Percentiles rank a stretch among this genome's conserved stretches.
Evolutionary conservation across 1,140 invertebrate species (phyloP).

Genomic region (Aphis gossypii): DNA sequence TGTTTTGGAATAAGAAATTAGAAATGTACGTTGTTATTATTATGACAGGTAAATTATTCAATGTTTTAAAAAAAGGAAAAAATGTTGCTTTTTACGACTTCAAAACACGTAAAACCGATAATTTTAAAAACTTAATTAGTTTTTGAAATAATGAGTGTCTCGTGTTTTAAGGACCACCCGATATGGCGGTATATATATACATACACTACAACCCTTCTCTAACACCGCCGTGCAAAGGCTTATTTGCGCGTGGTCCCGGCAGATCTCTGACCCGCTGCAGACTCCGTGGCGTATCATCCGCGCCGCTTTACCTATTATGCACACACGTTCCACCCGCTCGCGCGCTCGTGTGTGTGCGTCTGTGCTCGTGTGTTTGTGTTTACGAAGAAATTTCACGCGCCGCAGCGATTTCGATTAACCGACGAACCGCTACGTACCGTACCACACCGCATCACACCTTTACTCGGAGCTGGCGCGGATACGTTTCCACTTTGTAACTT

Average conservation of each 20-base stretch:
- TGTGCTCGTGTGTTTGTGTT: neutral
- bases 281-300: neutral
- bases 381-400: neutral
- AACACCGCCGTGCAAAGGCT: neutral
- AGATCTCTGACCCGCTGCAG: slow-evolving; percentile 19
- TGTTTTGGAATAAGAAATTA: no score
- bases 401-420: slow-evolving; percentile 36
- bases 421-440: neutral
- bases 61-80: no score
- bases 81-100: no score
- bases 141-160: no score
- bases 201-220: neutral
- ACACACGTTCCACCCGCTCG: neutral
- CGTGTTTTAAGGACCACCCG: no score
- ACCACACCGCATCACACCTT: neutral
- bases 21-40: no score
- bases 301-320: neutral
- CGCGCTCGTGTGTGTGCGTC: no score
- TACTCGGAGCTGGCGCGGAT: neutral
- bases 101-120: no score
- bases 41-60: no score
- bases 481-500: slow-evolving; percentile 33
- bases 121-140: no score
- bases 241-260: neutral
- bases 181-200: neutral